phyloP scores from a whole-genome alignment of 2,888 invertebrate genomes.

The Seira musarum region DNA sequence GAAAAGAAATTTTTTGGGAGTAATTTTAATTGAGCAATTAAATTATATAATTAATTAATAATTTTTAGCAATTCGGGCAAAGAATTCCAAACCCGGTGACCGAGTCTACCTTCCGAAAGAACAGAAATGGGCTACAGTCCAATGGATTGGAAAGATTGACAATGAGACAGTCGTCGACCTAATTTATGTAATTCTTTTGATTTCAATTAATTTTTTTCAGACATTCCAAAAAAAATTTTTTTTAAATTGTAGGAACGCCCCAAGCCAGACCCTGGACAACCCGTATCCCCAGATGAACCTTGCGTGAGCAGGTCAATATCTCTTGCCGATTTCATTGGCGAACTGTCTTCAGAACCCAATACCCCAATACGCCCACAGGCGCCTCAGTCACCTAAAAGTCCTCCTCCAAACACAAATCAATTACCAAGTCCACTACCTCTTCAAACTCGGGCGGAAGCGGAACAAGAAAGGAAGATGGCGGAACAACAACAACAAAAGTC shows the following conservation, averaged over 20 bases:
- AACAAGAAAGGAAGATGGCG: too few species aligned
- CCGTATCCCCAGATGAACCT: constrained; percentile 55
- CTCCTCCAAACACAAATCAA: neutral
- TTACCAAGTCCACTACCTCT: neutral
- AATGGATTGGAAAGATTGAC: constrained; percentile 61
- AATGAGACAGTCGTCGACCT: constrained; percentile 59
- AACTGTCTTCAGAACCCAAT: constrained; percentile 42
- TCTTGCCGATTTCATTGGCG: constrained; percentile 54
- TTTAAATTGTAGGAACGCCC: constrained; percentile 58
- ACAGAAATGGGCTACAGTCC: constrained; percentile 60
- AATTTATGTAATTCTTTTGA: constrained; percentile 59
- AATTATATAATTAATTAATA: neutral
- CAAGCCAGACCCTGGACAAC: constrained; percentile 41
- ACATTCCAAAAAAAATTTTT: neutral
- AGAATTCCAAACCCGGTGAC: constrained; percentile 58
- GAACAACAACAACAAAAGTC: too few species aligned
- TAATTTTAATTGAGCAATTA: too few species aligned
- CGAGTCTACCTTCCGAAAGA: constrained; percentile 53
- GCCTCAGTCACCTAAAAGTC: neutral
- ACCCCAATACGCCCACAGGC: neutral
- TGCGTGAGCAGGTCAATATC: constrained; percentile 54
- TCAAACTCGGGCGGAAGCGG: too few species aligned
- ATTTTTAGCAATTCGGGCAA: constrained; percentile 38
- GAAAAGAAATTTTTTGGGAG: too few species aligned
- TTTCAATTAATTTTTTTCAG: too few species aligned